Evolutionary conservation across 2,888 invertebrate species (phyloP), one percentile per base, ranked within the genome.

Genomic region (Leuctra nigra): DNA sequence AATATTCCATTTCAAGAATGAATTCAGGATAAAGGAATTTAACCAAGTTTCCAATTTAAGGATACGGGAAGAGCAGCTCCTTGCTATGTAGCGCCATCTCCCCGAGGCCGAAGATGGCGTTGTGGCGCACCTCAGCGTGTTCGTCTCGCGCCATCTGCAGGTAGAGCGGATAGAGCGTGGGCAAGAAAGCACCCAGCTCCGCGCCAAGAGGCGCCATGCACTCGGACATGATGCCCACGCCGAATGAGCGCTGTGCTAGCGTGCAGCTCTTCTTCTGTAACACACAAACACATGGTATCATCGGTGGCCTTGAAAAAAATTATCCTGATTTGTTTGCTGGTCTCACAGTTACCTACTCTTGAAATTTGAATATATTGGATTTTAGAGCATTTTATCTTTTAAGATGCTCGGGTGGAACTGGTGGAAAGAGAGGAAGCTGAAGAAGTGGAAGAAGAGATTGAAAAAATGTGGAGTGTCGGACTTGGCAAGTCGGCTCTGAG

Each of bases 81-180:
- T 80, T 83, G 52, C 84, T 82, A 69, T 83, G 77, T 13, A 83
- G 70, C 41, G 82, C 81, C 65, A 89, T 75, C 67, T 89, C 86
- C 2, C 89, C 90, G 48, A 89, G 72, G 16, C 85, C 88, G 69
- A 79, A 90, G 47, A 85, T 82, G 0, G 86, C 77, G 72, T 90
- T 90, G 67, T 87, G 87, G 54, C 89, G 76, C 1, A 87, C 84
- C 69, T 86, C 86, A 50, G 81, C 80, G 63, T 81, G 80, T 0
- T 75, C 68, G 69, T 88, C 87, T 54, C 75, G 73, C 1, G 81
- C 72, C 48, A 81, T 78, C 53, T 71, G 75, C 57, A 84, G 72
- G 67, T 87, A 81, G 9, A 83, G 67, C 2, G 84, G 82, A 61
- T 84, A 75, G 53, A 89, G 69, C 38, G 78, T 75, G 20, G 77